Percentiles rank a stretch among this genome's conserved stretches.
Conservation (phyloP, 2,797 vertebrate species). For the Tragelaphus eurycerus region DNA sequence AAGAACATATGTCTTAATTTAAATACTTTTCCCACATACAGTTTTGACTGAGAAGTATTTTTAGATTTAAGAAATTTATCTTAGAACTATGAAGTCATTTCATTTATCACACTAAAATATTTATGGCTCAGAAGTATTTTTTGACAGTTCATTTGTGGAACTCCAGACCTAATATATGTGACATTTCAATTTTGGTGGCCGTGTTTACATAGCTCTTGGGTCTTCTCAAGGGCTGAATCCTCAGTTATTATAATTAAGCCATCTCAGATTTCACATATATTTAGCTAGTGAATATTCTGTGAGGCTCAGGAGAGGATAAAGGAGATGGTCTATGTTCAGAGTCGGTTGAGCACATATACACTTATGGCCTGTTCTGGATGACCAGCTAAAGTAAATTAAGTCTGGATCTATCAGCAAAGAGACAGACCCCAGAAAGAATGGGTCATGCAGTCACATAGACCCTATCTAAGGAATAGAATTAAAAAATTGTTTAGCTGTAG, state of each 20-base stretch:
- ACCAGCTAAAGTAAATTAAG: not conserved
- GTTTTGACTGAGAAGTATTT: conserved; percentile 32
- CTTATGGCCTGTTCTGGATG: not conserved
- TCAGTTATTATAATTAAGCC: not conserved
- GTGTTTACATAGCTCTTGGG: not conserved
- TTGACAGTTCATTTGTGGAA: not conserved
- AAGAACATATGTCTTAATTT: conserved; percentile 45
- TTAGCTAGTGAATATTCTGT: not conserved
- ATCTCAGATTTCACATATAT: not conserved
- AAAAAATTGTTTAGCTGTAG: not conserved
- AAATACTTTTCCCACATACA: not conserved
- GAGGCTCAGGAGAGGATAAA: not conserved
- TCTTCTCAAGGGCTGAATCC: not conserved
- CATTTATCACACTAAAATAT: not conserved
- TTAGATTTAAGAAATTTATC: conserved; percentile 38
- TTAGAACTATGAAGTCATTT: conserved; percentile 27
- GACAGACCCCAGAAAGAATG: not conserved
- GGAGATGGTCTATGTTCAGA: not conserved
- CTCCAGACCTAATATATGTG: not conserved
- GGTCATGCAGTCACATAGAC: not conserved
- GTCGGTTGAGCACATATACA: not conserved
- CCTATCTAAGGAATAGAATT: not conserved
- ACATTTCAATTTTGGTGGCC: conserved; percentile 1
- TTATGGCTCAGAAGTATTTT: not conserved
- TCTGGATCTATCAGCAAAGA: not conserved